Conservation (phyloP, 2,113 vertebrate species). For the Cairina moschata region DNA sequence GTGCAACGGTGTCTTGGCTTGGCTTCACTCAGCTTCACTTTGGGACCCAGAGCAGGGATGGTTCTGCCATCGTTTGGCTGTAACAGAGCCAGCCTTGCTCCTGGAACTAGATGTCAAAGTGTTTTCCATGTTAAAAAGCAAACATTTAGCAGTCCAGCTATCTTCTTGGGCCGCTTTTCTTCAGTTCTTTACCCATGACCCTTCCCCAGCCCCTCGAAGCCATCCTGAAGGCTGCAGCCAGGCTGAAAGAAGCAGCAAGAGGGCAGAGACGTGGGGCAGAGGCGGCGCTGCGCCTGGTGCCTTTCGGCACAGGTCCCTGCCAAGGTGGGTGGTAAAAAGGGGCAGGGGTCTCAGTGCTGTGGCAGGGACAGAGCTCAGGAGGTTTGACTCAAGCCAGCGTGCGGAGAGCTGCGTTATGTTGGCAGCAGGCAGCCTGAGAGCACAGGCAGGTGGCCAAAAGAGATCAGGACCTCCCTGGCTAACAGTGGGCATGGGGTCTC, state of each 20-base stretch:
- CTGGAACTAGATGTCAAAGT: not conserved
- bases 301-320: not conserved
- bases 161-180: not conserved
- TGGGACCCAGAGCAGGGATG: not conserved
- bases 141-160: not conserved
- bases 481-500: not conserved
- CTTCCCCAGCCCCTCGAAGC: not conserved
- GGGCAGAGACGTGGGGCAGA: not conserved
- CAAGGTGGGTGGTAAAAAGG: accelerated
- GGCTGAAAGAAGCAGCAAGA: constrained; percentile 5
- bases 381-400: not conserved
- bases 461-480: not conserved
- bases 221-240: not conserved
- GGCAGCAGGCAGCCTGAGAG: not conserved
- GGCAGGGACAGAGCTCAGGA: not conserved
- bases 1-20: not conserved
- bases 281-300: not conserved
- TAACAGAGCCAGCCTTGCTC: not conserved
- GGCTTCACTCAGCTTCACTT: not conserved
- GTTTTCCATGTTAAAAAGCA: not conserved
- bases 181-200: not conserved
- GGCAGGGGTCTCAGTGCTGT: not conserved
- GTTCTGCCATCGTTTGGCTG: not conserved
- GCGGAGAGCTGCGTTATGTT: not conserved
- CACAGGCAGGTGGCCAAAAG: not conserved